These are phyloP conservation scores for Trachythela sp. DNA, from an alignment of 64 coral and sea anemone genomes.

Conservation along the genomic window DNA sequence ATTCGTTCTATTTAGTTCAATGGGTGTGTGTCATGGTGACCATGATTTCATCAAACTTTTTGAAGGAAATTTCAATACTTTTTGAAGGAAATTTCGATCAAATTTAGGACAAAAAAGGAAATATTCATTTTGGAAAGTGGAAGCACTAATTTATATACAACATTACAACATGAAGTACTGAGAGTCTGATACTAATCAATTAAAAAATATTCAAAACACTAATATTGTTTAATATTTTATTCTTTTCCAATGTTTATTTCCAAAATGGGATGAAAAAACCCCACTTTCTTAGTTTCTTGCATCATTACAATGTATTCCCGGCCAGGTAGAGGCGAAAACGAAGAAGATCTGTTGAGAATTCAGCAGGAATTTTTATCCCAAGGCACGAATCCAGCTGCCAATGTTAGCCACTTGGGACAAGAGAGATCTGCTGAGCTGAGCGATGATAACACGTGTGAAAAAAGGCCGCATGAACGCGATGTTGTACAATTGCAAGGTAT, in stretches of 20 bases:
- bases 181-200: neutral
- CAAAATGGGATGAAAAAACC: neutral
- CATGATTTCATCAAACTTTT: too few species aligned
- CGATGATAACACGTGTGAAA: neutral
- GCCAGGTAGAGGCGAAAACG: constrained; percentile 29
- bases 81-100: too few species aligned
- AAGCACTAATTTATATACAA: too few species aligned
- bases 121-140: too few species aligned
- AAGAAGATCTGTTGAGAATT: constrained; percentile 26
- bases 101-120: too few species aligned
- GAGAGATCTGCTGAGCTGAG: neutral
- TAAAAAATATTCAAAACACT: too few species aligned
- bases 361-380: constrained; percentile 43
- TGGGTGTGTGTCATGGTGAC: too few species aligned
- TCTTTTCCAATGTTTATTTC: neutral
- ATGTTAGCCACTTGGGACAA: constrained; percentile 3
- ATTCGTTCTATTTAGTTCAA: too few species aligned
- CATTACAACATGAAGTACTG: too few species aligned
- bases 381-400: constrained; percentile 31
- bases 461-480: neutral
- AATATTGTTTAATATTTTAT: too few species aligned
- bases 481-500: constrained; percentile 7
- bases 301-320: constrained; percentile 33
- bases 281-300: neutral
- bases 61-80: too few species aligned